Evolutionary conservation across 2,888 invertebrate genomes (phyloP), one percentile per base, ranked within the genome.

Genomic region (Bellardia bayeri): DNA sequence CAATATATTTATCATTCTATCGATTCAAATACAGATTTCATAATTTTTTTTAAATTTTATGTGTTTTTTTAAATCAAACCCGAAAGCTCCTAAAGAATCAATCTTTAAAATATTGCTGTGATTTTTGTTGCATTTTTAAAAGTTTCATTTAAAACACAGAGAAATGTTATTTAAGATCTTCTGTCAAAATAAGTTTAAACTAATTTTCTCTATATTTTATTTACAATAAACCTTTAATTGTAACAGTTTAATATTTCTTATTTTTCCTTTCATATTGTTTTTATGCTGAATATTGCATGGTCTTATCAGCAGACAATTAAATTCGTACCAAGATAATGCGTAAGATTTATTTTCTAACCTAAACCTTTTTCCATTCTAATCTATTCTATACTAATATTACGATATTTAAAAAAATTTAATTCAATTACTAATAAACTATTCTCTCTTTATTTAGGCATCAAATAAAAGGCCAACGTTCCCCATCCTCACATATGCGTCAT

Each of bases 401-500:
- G 23, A 23, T 23, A 23, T 23, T 23, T 23, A 23, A 23, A 23
- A 23, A 23, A 23, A 23, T 23, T 23, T 23, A 1, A 23, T 23
- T 23, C 4, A 3, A 3, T 37, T 37, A 37, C 37, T 37, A 37
- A 37, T 37, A 37, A 37, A 37, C 5, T 37, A 37, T 5, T 37
- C 37, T 61, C 14, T 68, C 66, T 69, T n/a, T 40, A 9, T 51
- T 68, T 16, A 94, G 94, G 89, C 93, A 93, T 88, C 93, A 93
- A 89, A 93, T 91, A 85, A 94, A 93, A 91, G 90, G 92, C 85
- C 90, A 93, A 13, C 91, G 93, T 79, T 94, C 94, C 86, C 93
- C 94, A 72, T 91, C 93, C 68, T 91, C 93, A 56, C 94, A 93
- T 85, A 93, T 93, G 87, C 91, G 93, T 76, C 93, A 94, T 88